Conservation (phyloP, 2,113 vertebrate genomes). For the Eidolon helvum region DNA sequence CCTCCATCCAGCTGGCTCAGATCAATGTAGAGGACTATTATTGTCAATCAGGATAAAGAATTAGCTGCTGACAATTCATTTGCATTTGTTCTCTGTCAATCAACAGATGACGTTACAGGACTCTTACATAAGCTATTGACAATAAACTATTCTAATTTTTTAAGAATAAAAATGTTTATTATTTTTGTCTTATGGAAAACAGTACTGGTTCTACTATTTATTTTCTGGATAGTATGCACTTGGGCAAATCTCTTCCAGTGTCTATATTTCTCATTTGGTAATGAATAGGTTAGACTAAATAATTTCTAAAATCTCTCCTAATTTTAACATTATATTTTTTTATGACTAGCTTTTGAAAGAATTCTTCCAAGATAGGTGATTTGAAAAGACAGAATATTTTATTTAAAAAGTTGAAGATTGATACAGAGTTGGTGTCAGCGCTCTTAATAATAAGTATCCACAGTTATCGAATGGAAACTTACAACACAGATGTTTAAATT, state of each 20-base stretch:
- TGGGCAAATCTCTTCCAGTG: background rate
- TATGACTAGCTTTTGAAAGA: constrained; percentile 11
- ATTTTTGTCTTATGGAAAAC: background rate
- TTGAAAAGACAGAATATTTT: background rate
- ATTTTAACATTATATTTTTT: background rate
- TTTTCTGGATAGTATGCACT: background rate
- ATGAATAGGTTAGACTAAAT: background rate
- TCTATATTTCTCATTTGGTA: constrained; percentile 11
- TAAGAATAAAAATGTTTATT: background rate
- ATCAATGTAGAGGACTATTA: background rate
- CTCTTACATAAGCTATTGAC: background rate
- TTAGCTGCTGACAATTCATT: background rate
- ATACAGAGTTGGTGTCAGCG: background rate
- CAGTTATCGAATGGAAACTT: background rate
- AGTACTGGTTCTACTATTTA: background rate
- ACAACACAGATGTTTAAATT: background rate
- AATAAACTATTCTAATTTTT: background rate
- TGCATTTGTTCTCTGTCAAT: constrained; percentile 37
- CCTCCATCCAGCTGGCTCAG: background rate
- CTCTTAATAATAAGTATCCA: background rate
- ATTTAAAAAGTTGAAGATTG: background rate
- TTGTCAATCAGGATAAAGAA: background rate
- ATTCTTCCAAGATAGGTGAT: background rate
- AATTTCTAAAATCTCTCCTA: background rate
- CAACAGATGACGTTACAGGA: background rate